Conservation (phyloP, 2,797 vertebrate species). For the Masticophis lateralis region DNA sequence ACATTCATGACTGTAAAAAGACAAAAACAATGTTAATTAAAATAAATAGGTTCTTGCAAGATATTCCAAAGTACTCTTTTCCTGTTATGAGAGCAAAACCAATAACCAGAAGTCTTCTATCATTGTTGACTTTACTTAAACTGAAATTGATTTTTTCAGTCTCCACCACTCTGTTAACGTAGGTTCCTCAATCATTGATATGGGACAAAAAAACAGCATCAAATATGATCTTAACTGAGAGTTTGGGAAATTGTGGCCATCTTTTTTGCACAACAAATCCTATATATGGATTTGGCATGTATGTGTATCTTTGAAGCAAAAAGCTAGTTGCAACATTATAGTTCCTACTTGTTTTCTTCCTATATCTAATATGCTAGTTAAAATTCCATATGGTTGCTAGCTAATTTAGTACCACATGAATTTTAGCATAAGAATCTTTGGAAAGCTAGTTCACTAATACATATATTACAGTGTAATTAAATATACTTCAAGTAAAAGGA, state of each 20-base stretch:
- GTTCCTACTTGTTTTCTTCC: neutral
- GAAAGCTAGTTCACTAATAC: neutral
- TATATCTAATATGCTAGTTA: neutral
- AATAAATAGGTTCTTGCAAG: neutral
- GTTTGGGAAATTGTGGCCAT: neutral
- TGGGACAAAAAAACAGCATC: neutral
- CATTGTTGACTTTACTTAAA: neutral
- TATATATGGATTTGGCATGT: neutral
- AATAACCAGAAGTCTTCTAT: neutral
- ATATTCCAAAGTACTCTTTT: neutral
- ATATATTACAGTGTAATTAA: neutral
- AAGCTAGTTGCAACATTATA: neutral
- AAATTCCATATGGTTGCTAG: neutral
- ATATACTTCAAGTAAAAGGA: neutral
- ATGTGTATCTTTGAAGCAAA: neutral
- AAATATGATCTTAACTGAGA: neutral
- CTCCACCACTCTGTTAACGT: neutral
- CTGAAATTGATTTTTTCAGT: neutral
- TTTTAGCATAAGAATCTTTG: neutral
- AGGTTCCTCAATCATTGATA: neutral
- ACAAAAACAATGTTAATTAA: constrained; percentile 43
- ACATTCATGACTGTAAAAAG: constrained; percentile 76
- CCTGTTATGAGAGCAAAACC: neutral
- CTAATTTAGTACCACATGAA: neutral
- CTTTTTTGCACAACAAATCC: neutral